Percentiles rank a stretch among this genome's conserved stretches.
Evolutionary conservation across 2,113 vertebrate species (phyloP).

Genomic region (Reinhardtius hippoglossoides): DNA sequence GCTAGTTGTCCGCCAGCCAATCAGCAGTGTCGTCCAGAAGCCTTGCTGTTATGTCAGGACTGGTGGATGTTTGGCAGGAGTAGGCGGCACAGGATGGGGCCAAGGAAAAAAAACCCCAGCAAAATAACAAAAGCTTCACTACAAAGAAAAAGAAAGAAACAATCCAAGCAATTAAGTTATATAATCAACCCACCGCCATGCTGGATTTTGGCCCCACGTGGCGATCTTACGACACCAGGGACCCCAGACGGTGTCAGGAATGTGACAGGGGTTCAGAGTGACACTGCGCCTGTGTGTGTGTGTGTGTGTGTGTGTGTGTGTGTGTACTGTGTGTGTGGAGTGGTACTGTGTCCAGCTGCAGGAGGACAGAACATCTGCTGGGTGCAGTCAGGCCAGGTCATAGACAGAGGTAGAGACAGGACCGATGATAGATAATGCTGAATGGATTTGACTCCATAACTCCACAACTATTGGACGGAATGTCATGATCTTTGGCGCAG

Average conservation of each 20-base stretch:
- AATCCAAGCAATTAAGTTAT: constrained; percentile 72
- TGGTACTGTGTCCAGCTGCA: constrained; percentile 65
- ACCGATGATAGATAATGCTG: background rate
- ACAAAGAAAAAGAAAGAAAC: constrained; percentile 57
- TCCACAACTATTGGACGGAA: background rate
- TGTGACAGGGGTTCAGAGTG: constrained; percentile 40
- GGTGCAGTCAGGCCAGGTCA: constrained; percentile 61
- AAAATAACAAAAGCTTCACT: constrained; percentile 62
- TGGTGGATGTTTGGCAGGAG: constrained; percentile 50
- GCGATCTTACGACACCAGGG: constrained; percentile 60
- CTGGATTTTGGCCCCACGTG: constrained; percentile 61
- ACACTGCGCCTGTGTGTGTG: constrained; percentile 23
- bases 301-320: constrained; percentile 47
- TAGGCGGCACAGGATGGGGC: constrained; percentile 50
- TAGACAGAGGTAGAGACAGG: background rate
- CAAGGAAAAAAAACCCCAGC: constrained; percentile 2
- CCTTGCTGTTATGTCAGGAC: constrained; percentile 57
- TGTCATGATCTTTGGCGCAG: background rate
- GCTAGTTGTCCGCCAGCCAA: constrained; percentile 33
- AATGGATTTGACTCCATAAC: background rate
- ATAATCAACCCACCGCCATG: constrained; percentile 58
- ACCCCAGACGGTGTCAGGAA: constrained; percentile 69
- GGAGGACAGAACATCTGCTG: constrained; percentile 70
- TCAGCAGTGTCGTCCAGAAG: constrained; percentile 14
- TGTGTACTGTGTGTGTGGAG: constrained; percentile 43